Conservation (phyloP, 2,888 invertebrate genomes). For the Luperina nickerlii region DNA sequence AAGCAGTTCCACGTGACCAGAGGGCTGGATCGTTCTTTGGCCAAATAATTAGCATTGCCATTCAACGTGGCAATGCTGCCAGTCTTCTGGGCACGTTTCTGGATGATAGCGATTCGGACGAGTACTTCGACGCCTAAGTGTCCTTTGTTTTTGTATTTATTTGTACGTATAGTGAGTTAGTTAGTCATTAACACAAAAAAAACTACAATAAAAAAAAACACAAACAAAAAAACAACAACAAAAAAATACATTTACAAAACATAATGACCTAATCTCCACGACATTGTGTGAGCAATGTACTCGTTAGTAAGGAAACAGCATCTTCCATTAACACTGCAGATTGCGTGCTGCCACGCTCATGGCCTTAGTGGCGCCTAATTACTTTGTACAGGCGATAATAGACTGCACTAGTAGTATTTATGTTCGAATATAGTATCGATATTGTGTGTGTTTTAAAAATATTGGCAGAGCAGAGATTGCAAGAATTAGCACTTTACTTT, state of each 20-base stretch:
- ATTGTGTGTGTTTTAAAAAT: not conserved
- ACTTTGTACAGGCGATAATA: conserved; percentile 6
- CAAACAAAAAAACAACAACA: too few relatives aligned
- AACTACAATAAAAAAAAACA: too few relatives aligned
- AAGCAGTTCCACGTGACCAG: not conserved
- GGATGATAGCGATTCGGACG: too few relatives aligned
- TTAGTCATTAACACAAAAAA: too few relatives aligned
- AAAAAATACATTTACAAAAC: not conserved
- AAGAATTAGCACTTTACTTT: not conserved
- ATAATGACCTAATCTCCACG: conserved; percentile 1
- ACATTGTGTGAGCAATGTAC: not conserved
- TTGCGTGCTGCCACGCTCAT: conserved; percentile 12
- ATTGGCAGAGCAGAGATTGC: not conserved
- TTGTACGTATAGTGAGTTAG: too few relatives aligned
- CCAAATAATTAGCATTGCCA: too few relatives aligned
- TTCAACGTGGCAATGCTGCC: too few relatives aligned
- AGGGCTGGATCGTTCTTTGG: too few relatives aligned
- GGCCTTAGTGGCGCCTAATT: conserved; percentile 10
- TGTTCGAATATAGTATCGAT: not conserved
- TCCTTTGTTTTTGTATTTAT: too few relatives aligned
- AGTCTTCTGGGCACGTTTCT: too few relatives aligned
- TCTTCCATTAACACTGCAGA: conserved; percentile 25
- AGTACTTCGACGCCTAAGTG: too few relatives aligned
- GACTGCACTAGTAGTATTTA: not conserved
- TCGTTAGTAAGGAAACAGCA: conserved; percentile 23